Evolutionary conservation across 2,797 vertebrate genomes (phyloP).

Genomic region (Lacerta viridis): DNA sequence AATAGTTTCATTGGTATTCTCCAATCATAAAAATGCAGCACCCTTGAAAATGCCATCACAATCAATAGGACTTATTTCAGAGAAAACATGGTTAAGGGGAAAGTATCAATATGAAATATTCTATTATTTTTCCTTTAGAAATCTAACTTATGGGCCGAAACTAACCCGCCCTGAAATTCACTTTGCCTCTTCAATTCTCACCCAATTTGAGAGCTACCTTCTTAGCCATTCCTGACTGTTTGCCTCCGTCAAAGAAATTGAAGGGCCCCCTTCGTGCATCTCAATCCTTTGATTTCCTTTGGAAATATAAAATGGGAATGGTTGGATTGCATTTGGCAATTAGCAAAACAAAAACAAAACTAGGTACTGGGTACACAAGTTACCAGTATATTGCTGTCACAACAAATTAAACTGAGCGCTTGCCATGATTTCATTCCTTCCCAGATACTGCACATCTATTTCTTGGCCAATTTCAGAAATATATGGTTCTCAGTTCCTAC

Average conservation of each 20-base stretch:
- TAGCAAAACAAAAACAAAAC: slow-evolving; percentile 19
- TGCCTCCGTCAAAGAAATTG: fast-evolving
- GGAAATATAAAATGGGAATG: background rate
- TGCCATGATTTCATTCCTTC: fast-evolving
- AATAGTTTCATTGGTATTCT: background rate
- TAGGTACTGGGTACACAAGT: fast-evolving
- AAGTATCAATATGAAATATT: background rate
- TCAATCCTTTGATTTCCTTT: slow-evolving; percentile 15
- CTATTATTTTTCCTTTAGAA: background rate
- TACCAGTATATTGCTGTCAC: background rate
- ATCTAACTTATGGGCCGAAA: background rate
- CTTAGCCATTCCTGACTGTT: background rate
- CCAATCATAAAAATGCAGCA: background rate
- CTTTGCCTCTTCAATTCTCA: background rate
- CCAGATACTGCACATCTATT: background rate
- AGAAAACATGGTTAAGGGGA: background rate
- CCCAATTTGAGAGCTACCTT: background rate
- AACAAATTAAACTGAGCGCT: background rate
- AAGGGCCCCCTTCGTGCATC: background rate
- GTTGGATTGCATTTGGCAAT: background rate
- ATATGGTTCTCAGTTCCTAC: background rate
- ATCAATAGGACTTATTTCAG: background rate
- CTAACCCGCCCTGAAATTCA: background rate
- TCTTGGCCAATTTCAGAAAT: slow-evolving; percentile 27
- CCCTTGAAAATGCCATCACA: background rate